phyloP scores from a whole-genome alignment of 2,888 invertebrate genomes.

The Meta bourneti region DNA sequence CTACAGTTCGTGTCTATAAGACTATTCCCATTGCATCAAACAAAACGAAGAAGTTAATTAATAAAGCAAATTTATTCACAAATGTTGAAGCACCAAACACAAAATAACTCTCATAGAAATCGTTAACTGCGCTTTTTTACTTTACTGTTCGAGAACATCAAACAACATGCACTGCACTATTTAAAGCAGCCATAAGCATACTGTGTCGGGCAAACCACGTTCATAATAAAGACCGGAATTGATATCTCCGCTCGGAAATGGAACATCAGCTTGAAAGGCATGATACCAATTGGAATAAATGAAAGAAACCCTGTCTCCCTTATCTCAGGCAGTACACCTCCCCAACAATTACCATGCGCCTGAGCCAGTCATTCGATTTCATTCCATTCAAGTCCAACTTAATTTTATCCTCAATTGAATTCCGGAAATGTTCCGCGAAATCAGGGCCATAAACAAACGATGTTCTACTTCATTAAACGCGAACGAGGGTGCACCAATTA shows the following conservation, averaged over 20 bases:
- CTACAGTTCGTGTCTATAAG: too few species aligned
- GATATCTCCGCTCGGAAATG: conserved; percentile 3
- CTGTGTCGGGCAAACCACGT: neutral
- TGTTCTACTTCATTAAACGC: conserved; percentile 69
- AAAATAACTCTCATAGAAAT: too few species aligned
- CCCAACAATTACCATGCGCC: conserved; percentile 36
- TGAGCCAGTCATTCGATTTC: conserved; percentile 33
- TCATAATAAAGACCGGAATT: neutral
- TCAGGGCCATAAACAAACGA: conserved; percentile 72
- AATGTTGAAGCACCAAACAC: too few species aligned
- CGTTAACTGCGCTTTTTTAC: too few species aligned
- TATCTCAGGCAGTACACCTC: conserved; percentile 13
- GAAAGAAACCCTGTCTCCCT: conserved; percentile 24
- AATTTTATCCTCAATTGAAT: conserved; percentile 72
- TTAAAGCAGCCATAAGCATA: neutral
- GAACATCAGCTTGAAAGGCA: conserved; percentile 4
- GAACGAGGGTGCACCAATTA: conserved; percentile 64
- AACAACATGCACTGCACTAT: too few species aligned
- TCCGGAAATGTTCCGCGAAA: conserved; percentile 70
- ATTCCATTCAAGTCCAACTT: conserved; percentile 56
- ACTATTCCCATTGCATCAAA: too few species aligned
- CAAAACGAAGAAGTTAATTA: too few species aligned
- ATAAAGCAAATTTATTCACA: too few species aligned
- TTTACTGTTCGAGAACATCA: too few species aligned
- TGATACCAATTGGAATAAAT: conserved; percentile 10